phyloP scores from a whole-genome alignment of 2,888 invertebrate species.

The Phlogophora meticulosa region DNA sequence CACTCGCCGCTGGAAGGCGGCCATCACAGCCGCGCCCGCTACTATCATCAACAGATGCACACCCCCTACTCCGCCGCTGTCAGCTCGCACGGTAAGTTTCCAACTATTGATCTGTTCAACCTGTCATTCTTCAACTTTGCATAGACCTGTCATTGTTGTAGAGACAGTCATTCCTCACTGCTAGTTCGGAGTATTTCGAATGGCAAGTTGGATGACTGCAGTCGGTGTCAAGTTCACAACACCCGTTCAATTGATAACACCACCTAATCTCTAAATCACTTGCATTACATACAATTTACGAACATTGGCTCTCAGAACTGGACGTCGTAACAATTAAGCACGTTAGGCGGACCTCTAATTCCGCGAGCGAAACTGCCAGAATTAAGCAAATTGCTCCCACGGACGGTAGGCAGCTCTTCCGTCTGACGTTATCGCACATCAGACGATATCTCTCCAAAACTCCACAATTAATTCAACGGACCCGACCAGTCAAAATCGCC shows the following conservation, averaged over 20 bases:
- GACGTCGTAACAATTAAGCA: conserved; percentile 80
- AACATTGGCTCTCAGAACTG: conserved; percentile 70
- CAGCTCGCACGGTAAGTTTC: conserved; percentile 88
- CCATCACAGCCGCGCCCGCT: conserved; percentile 90
- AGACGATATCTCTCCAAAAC: conserved; percentile 86
- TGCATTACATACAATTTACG: conserved; percentile 66
- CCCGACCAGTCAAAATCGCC: conserved; percentile 89
- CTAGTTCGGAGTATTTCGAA: neutral
- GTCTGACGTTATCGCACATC: conserved; percentile 85
- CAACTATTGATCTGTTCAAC: conserved; percentile 10
- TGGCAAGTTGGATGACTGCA: conserved; percentile 2
- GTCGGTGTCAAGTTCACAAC: conserved; percentile 20
- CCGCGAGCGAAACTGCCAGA: conserved; percentile 79
- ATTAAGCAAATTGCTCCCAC: conserved; percentile 83
- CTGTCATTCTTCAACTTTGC: neutral
- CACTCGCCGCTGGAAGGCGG: conserved; percentile 90
- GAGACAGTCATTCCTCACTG: neutral
- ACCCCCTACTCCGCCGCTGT: conserved; percentile 90
- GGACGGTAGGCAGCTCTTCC: conserved; percentile 80
- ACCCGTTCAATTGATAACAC: conserved; percentile 47
- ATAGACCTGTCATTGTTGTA: conserved; percentile 18
- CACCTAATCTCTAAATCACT: conserved; percentile 52
- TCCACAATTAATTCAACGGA: conserved; percentile 88
- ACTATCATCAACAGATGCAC: conserved; percentile 92
- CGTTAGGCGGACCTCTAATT: conserved; percentile 73